Base-by-base conservation (phyloP, 1,140 invertebrate genomes). In the Chironomus tepperi region DNA sequence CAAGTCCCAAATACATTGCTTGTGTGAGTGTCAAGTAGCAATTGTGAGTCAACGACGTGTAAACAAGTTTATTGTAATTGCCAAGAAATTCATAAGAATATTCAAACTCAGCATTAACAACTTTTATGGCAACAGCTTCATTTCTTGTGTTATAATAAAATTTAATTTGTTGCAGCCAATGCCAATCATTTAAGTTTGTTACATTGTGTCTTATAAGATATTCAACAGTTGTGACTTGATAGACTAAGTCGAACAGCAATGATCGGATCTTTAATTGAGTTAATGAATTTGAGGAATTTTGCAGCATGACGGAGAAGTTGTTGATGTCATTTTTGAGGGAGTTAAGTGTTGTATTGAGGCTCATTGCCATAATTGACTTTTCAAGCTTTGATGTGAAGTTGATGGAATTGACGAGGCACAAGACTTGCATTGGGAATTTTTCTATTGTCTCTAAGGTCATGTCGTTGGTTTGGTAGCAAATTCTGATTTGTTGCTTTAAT, bases 51-150 rank as follows among this genome's bases (percentile, higher is more conserved):
- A 98, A 85, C 18, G 93, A 90, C 0, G 97, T 98, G 79, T 96
- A 90, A 0, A 98, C 97, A 74, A 99, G 85, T 84, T 95, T 95
- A 67, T 91, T 89, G 64, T 90, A 89, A 83, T 95, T 93, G 18
- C 97, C 97, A 79, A 99, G 93, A 83, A 99, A 99, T 83, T 99
- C 98, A 83, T 96, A 99, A 7, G 95, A 93, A 81, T 99, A 99
- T 43, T 91, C 86, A 85, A 99, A 97, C 84, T 95, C 88, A 3
- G 96, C 93, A 81, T 95, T 91, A 3, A 93, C 97, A 90, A 89
- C 93, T 81, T 86, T 87, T 15, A 91, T 84, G 15, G 87, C 81
- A 3, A 91, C 84, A 78, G 85, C 80, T 76, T 82, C 79, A n/a
- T 85, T 43, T 9, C 65, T 15, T 19, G 65, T 10, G 9, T 76